Evolutionary conservation across 2,797 vertebrate genomes (phyloP).

Genomic region (Sebastes hopkinsi): DNA sequence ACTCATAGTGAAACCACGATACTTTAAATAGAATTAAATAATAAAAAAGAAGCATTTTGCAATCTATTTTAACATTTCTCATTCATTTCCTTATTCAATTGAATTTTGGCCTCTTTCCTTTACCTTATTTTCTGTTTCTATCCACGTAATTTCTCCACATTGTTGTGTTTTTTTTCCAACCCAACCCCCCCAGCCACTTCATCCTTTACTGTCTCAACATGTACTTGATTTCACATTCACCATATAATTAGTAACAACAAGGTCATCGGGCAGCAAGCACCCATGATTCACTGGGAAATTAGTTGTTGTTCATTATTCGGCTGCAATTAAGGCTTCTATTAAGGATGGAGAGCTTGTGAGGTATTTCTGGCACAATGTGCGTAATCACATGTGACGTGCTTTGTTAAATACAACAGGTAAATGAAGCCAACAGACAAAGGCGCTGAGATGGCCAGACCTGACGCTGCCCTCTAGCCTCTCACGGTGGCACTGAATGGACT

Average conservation of each 20-base stretch:
- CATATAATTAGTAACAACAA: slow-evolving; percentile 88
- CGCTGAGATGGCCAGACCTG: slow-evolving; percentile 3
- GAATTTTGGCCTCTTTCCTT: not conserved
- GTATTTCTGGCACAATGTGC: slow-evolving; percentile 68
- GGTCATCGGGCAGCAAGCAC: slow-evolving; percentile 88
- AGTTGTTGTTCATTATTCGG: slow-evolving; percentile 85
- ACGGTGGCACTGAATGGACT: slow-evolving; percentile 33
- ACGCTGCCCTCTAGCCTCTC: slow-evolving; percentile 56
- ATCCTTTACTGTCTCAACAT: slow-evolving; percentile 82
- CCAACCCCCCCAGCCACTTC: slow-evolving; percentile 31
- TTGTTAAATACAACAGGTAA: slow-evolving; percentile 39
- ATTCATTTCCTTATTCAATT: not conserved
- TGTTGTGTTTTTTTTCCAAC: not conserved
- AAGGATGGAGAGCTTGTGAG: slow-evolving; percentile 85
- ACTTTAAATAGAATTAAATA: not conserved
- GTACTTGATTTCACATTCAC: slow-evolving; percentile 90
- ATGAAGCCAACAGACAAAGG: slow-evolving; percentile 37
- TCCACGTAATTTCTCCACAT: slow-evolving; percentile 8
- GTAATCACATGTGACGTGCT: slow-evolving; percentile 43
- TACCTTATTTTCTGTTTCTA: not conserved
- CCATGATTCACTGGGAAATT: slow-evolving; percentile 84
- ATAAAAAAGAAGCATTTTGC: not conserved
- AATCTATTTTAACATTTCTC: not conserved
- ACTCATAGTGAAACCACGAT: not conserved
- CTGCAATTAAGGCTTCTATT: slow-evolving; percentile 78